Evolutionary conservation across 92 coral and sea anemone species (phyloP), one percentile per base, ranked within the genome.

Genomic region (Porites evermanni): DNA sequence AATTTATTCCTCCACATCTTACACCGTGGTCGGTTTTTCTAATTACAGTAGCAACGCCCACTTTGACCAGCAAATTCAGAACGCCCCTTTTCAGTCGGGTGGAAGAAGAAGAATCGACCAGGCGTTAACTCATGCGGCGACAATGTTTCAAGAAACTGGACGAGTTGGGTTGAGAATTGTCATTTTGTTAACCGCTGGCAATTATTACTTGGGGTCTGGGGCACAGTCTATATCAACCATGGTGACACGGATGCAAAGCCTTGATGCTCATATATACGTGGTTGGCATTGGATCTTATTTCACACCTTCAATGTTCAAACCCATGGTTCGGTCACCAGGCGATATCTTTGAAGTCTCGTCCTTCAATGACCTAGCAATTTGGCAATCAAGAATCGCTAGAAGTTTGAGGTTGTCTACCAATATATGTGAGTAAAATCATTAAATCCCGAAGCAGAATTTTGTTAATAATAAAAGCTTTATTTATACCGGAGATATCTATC

Each of bases 1-100:
- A 17, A 92, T 88, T 61, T 97, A 97, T 82, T 91, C 92, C 64
- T 70, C 85, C 51, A 64, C 90, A 20, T 88, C 94, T 47, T 71
- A 86, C 84, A 91, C 91, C 26, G 91, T 88, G 53, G 86, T 89
- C 29, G 91, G 87, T 23, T 91, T 93, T 78, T 73, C 84, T n/a
- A 77, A 67, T 16, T 85, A 76, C 68, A 64, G 73, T 10, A 85
- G 82, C 70, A 20, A 20, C 20, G 75, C 70, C 13, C 77, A 85
- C 64, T 85, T 85, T 44, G n/a, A 83, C 21, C 69, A 16, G 38
- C 83, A 76, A 74, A 53, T 90, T 53, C 56, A 75, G 32, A 50
- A 61, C 53, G 88, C 91, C 44, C 91, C 88, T 7, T 81, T 90
- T 19, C 47, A 38, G 47, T 67, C 77, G 10, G 73, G 82, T 13